Evolutionary conservation across 2,888 invertebrate genomes (phyloP).

Genomic region (Hirtodrosophila duncani): DNA sequence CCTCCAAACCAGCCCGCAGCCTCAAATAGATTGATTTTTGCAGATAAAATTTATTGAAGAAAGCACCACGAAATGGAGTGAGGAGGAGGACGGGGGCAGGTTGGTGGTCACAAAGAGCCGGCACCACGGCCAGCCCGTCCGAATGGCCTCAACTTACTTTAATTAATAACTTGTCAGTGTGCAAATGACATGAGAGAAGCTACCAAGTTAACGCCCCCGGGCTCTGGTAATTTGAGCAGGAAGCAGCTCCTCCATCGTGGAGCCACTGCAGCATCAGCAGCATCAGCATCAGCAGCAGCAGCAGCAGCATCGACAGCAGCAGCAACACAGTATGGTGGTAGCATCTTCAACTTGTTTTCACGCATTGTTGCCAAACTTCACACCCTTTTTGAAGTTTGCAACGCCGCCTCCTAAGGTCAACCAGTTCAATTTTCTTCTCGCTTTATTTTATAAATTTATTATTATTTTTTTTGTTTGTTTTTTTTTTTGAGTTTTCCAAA

Average conservation of each 20-base stretch:
- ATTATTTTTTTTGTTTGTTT: too few relatives aligned
- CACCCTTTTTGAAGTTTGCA: too few relatives aligned
- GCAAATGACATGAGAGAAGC: slow-evolving; percentile 69
- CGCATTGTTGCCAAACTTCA: slow-evolving; percentile 3
- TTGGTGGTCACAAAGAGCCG: too few relatives aligned
- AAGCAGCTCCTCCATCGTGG: too few relatives aligned
- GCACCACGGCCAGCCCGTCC: too few relatives aligned
- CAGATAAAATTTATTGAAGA: slow-evolving; percentile 37
- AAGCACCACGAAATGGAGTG: slow-evolving; percentile 7
- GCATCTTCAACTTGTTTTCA: background rate
- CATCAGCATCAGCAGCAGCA: background rate
- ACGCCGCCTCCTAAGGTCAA: slow-evolving; percentile 41
- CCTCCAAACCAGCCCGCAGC: background rate
- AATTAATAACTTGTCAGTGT: slow-evolving; percentile 75
- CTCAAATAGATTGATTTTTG: slow-evolving; percentile 40
- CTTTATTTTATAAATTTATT: too few relatives aligned
- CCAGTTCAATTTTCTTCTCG: too few relatives aligned
- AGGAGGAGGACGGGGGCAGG: background rate
- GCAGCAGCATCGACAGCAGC: background rate
- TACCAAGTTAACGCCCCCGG: slow-evolving; percentile 62
- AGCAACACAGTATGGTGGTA: background rate
- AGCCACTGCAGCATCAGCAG: too few relatives aligned
- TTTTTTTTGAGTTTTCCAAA: too few relatives aligned
- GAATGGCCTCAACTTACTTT: slow-evolving; percentile 50
- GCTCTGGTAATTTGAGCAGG: slow-evolving; percentile 51